Evolutionary conservation across 2,888 invertebrate genomes (phyloP).

Genomic region (Epirrhoe tristata): DNA sequence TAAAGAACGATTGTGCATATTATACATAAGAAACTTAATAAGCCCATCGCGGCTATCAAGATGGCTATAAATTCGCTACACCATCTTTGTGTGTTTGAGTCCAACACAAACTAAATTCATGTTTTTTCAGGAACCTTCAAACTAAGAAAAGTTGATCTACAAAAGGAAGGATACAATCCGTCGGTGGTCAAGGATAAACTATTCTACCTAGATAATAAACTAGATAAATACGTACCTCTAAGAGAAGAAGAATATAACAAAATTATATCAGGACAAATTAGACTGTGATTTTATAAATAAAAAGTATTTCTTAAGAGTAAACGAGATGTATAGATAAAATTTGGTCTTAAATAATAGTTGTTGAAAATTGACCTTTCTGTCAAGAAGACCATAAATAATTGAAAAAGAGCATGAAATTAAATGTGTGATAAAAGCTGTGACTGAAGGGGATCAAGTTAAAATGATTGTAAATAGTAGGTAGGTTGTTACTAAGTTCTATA

Average conservation of each 20-base stretch:
- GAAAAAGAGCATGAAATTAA: neutral
- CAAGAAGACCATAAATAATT: neutral
- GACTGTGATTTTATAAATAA: constrained; percentile 85
- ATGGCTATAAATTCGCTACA: too few relatives aligned
- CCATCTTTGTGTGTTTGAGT: too few relatives aligned
- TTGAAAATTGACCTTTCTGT: too few relatives aligned
- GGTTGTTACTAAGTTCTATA: neutral
- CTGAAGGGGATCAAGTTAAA: constrained; percentile 19
- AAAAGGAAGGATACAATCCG: constrained; percentile 95
- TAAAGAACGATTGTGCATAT: too few relatives aligned
- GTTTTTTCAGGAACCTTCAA: constrained; percentile 95
- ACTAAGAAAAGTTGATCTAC: constrained; percentile 96
- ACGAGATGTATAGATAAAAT: neutral
- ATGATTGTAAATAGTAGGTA: constrained; percentile 25
- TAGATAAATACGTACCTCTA: constrained; percentile 89
- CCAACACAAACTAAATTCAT: constrained; percentile 13
- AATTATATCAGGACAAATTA: constrained; percentile 91
- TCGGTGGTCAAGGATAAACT: constrained; percentile 89
- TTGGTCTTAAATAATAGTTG: too few relatives aligned
- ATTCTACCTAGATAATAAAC: constrained; percentile 90
- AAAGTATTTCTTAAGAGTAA: neutral
- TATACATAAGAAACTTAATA: too few relatives aligned
- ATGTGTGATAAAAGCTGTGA: constrained; percentile 37
- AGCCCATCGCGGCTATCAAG: too few relatives aligned
- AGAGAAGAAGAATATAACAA: constrained; percentile 90